Evolutionary conservation across 1,140 invertebrate species (phyloP).

Genomic region (Trigoniulus corallinus): DNA sequence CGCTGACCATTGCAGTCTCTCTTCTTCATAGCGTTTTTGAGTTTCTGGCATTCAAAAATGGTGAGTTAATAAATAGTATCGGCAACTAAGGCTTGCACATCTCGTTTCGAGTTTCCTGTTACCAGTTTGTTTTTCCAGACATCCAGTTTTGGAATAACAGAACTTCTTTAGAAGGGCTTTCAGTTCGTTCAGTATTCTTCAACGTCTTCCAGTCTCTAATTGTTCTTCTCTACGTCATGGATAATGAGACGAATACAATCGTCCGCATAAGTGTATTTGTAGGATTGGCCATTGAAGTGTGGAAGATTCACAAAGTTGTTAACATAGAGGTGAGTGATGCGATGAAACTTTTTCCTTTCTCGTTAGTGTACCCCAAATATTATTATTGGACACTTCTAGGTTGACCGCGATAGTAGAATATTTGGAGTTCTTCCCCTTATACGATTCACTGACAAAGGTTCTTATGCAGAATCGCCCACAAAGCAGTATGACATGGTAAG

Average conservation of each 20-base stretch:
- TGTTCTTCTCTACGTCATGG: constrained; percentile 88
- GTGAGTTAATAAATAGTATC: constrained; percentile 26
- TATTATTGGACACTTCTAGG: constrained; percentile 22
- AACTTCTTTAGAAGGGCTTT: constrained; percentile 90
- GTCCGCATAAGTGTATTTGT: constrained; percentile 82
- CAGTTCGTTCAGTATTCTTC: constrained; percentile 96
- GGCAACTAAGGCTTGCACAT: background rate
- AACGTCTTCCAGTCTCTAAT: constrained; percentile 93
- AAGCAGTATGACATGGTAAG: constrained; percentile 72
- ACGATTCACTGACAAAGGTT: constrained; percentile 80
- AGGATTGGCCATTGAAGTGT: constrained; percentile 91
- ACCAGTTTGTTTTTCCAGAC: constrained; percentile 36
- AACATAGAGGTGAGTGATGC: constrained; percentile 26
- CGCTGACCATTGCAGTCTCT: constrained; percentile 78
- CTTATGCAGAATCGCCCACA: constrained; percentile 89
- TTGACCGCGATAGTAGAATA: constrained; percentile 56
- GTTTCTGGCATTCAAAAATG: constrained; percentile 98
- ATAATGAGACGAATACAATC: constrained; percentile 96
- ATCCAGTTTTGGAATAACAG: constrained; percentile 99
- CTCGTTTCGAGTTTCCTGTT: background rate
- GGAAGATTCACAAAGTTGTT: constrained; percentile 96
- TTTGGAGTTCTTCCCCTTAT: constrained; percentile 64
- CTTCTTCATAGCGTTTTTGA: constrained; percentile 96
- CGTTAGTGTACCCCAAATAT: background rate
- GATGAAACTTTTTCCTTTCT: constrained; percentile 3